Base-by-base conservation (phyloP, 2,113 vertebrate species). In the Ceyx margarethae region DNA sequence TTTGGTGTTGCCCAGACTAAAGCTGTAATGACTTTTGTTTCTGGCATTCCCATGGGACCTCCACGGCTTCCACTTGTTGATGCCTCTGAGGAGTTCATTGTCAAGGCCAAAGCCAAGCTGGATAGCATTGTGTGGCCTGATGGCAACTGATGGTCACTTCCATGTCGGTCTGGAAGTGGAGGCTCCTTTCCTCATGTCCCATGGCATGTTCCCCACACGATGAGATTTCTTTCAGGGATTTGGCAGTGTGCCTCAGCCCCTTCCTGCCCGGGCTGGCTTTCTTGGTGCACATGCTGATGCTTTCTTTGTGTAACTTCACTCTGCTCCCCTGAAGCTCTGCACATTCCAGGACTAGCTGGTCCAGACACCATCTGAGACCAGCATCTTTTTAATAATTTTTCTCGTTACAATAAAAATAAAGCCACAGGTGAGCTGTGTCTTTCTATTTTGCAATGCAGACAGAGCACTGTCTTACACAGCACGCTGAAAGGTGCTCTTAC, bases 1-100 rank as follows among this genome's bases (percentile, higher is more conserved):
- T 99, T 99, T 87, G 98, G 98, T 83, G 93, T 99, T 81, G 97
- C 98, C 2, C 97, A 99, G 93, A 99, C 98, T 91, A 99, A 99
- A 97, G 98, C 98, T 92, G 88, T 99, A 87, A 99, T 99, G 98
- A 97, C 81, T 7, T 92, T 97, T 54, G 73, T 99, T 86, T 99
- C 99, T 10, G 98, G 98, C 64, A 95, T 99, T 94, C 73, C 94
- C 15, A 97, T 99, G 96, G 99, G 99, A n/a, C 99, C 99, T 13
- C 98, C 99, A 12, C 98, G 99, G 21, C 98, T 98, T 66, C 99
- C 99, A 0, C 87, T 99, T 78, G 93, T 95, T 81, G 95, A 48
- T 2, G 98, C 98, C 85, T 96, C 97, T 14, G n/a, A 43, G 13
- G 95, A 89, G 15, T 91, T 88, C 22, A 96, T 96, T 2, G 6